Conservation (phyloP, 1,140 invertebrate species). For the Papilio helenus region DNA sequence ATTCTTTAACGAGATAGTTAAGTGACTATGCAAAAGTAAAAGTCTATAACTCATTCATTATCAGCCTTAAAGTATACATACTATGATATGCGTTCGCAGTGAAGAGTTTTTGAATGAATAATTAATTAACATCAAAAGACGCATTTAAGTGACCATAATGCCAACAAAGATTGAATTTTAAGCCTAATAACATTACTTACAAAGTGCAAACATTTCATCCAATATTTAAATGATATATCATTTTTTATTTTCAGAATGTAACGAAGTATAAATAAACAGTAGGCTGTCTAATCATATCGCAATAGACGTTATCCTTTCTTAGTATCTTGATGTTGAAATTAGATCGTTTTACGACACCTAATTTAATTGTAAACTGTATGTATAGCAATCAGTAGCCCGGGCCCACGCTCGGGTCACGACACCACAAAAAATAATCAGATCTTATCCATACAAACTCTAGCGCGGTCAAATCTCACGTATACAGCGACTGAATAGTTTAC, state of each 20-base stretch:
- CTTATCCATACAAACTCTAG: slow-evolving; percentile 26
- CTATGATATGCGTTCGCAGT: too few species aligned
- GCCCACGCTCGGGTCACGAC: slow-evolving; percentile 8
- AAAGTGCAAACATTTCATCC: too few species aligned
- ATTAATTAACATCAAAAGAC: too few species aligned
- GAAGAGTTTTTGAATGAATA: too few species aligned
- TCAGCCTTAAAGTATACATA: too few species aligned
- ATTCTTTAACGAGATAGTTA: too few species aligned
- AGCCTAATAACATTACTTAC: too few species aligned
- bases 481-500: neutral
- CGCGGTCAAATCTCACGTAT: neutral
- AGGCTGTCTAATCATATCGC: neutral
- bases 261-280: neutral
- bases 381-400: slow-evolving; percentile 7
- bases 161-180: too few species aligned
- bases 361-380: slow-evolving; percentile 35
- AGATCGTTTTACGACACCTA: slow-evolving; percentile 17
- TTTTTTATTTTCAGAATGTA: neutral
- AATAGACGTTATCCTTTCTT: neutral
- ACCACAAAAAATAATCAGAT: slow-evolving; percentile 23
- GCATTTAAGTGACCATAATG: too few species aligned
- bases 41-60: too few species aligned
- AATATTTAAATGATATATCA: too few species aligned
- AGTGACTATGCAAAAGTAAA: too few species aligned
- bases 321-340: neutral